phyloP scores from a whole-genome alignment of 1,140 invertebrate species.

The Pectinophora gossypiella region DNA sequence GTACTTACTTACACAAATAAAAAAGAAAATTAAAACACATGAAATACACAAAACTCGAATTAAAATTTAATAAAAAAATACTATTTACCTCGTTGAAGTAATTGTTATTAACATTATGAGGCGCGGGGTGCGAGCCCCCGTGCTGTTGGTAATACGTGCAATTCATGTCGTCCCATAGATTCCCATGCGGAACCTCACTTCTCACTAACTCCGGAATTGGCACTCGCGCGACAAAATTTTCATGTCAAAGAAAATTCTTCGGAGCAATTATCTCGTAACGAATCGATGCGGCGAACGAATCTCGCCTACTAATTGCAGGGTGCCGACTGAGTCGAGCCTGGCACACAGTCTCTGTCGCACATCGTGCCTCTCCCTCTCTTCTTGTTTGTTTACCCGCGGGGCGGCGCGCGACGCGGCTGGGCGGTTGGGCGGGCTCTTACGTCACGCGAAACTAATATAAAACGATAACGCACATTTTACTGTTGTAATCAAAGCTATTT shows the following conservation, averaged over 20 bases:
- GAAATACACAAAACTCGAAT: neutral
- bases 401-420: conserved; percentile 55
- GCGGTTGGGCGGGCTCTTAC: conserved; percentile 42
- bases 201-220: conserved; percentile 16
- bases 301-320: conserved; percentile 72
- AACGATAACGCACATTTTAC: conserved; percentile 36
- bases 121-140: conserved; percentile 55
- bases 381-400: conserved; percentile 57
- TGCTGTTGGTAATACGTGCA: conserved; percentile 68
- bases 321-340: conserved; percentile 33
- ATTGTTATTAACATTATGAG: conserved; percentile 59
- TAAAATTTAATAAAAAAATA: neutral
- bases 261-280: conserved; percentile 65
- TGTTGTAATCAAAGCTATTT: conserved; percentile 29
- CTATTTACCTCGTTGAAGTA: conserved; percentile 66
- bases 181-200: conserved; percentile 12
- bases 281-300: conserved; percentile 68
- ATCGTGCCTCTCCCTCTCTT: conserved; percentile 17
- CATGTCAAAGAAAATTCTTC: conserved; percentile 41
- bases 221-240: conserved; percentile 46
- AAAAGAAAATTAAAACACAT: neutral
- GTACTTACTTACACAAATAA: no score
- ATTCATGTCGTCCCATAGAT: conserved; percentile 58
- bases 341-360: conserved; percentile 15
- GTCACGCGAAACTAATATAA: conserved; percentile 45